Percentiles rank a stretch among this genome's conserved stretches.
Conservation (phyloP, 1,140 invertebrate species). For the Penaeus japonicus region DNA sequence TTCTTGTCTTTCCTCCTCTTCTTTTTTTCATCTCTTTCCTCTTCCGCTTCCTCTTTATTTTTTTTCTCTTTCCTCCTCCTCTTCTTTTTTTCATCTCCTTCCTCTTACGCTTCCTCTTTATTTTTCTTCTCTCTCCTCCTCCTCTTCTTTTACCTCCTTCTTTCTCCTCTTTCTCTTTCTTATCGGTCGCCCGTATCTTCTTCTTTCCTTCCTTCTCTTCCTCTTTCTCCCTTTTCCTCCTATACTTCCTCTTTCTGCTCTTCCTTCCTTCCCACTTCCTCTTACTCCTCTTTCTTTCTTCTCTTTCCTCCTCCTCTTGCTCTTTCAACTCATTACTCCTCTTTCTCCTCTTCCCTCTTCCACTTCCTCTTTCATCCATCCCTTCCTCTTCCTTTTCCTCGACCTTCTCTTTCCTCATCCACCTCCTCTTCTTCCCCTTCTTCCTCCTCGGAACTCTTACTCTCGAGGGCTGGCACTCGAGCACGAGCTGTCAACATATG, state of each 20-base stretch:
- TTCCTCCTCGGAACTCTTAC: too few relatives aligned
- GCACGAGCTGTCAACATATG: background rate
- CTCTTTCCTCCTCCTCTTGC: background rate
- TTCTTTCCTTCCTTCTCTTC: background rate
- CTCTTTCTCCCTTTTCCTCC: background rate
- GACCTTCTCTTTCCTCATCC: too few relatives aligned
- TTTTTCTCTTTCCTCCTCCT: background rate
- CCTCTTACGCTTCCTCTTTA: background rate
- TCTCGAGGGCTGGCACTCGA: too few relatives aligned
- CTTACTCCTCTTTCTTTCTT: background rate
- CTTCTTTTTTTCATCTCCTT: background rate
- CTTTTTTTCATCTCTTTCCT: background rate
- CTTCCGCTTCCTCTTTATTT: background rate
- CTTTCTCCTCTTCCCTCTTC: too few relatives aligned
- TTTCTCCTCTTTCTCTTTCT: background rate
- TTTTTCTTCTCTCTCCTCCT: background rate
- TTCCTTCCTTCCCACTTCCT: too few relatives aligned
- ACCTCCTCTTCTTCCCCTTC: too few relatives aligned
- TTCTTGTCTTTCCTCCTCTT: background rate
- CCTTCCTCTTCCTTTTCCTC: too few relatives aligned
- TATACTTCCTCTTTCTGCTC: too few relatives aligned
- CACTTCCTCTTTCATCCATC: too few relatives aligned
- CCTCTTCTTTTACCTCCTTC: background rate
- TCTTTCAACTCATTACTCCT: too few relatives aligned
- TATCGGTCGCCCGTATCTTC: background rate